Base-by-base conservation (phyloP, 2,797 vertebrate species). In the Gymnothorax reevesii region DNA sequence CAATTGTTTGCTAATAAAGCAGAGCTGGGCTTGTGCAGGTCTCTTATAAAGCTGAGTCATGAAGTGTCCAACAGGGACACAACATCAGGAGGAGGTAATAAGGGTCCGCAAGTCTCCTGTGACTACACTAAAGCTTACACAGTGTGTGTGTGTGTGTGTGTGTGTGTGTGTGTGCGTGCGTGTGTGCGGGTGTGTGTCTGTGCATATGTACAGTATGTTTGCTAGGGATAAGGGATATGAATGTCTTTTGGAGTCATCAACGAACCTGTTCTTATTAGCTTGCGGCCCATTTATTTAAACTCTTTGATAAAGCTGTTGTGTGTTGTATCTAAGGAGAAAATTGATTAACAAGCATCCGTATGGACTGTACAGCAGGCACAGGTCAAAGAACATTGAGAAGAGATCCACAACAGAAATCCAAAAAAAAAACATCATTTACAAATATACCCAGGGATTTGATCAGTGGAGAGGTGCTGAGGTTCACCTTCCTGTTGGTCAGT, bases 301-400 rank as follows among this genome's bases (percentile, higher is more conserved):
- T n/a, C 88, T 90, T 82, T 57, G 89, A 89, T 52, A 69, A 89
- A 55, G 91, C 88, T 90, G 89, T 86, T 84, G 88, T 0, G n/a
- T n/a, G n/a, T n/a, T n/a, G n/a, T n/a, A n/a, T n/a, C n/a, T n/a
- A n/a, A n/a, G 62, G 89, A 93, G 90, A 82, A 2, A 33, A 73
- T 82, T 87, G 91, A 93, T 93, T 91, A 91, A 92, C 91, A 91
- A 88, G 87, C 85, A 86, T 87, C 66, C 80, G 86, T 85, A 82
- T 89, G 91, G 88, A 89, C 90, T 90, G 89, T 86, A 88, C 90
- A 64, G 87, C 85, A 55, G 77, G 22, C 20, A 33, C 17, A 8
- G 77, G 52, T 22, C 52, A 80, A 52, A n/a, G 73, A 55, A 55
- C 20, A 52, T 15, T 20, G 55, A 52, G 20, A 52, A 55, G 17